A percentile compares a stretch with the other conserved stretches of the same genome.
Conservation (phyloP, 2,797 vertebrate genomes). For the Sparus aurata region DNA sequence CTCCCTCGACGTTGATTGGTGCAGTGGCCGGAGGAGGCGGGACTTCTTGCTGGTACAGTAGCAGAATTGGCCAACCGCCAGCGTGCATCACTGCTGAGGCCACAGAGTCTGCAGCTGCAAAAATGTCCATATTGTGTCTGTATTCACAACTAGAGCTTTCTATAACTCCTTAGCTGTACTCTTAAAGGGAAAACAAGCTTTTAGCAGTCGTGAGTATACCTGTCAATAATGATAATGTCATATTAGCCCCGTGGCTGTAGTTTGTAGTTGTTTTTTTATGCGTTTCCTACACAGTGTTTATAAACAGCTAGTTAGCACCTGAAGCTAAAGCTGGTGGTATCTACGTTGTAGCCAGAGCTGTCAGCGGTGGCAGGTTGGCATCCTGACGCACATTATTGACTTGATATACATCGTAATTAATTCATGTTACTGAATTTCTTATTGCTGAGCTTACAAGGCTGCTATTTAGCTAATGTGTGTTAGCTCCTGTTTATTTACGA, state of each 20-base stretch:
- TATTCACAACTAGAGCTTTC: slow-evolving; percentile 27
- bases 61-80: slow-evolving; percentile 69
- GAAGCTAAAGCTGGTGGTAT: slow-evolving; percentile 64
- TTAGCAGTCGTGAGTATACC: slow-evolving; percentile 62
- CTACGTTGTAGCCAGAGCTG: slow-evolving; percentile 45
- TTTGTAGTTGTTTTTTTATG: slow-evolving; percentile 30
- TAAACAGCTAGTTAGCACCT: slow-evolving; percentile 72
- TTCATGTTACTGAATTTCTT: background rate
- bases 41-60: slow-evolving; percentile 42
- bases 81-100: slow-evolving; percentile 59
- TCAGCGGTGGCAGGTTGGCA: slow-evolving; percentile 29
- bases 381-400: background rate
- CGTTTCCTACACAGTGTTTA: slow-evolving; percentile 44
- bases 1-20: slow-evolving; percentile 54
- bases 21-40: slow-evolving; percentile 49
- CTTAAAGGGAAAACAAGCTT: background rate
- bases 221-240: background rate
- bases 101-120: slow-evolving; percentile 62
- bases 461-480: slow-evolving; percentile 2
- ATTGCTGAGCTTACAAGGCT: background rate
- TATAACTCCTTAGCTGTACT: slow-evolving; percentile 32
- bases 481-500: background rate
- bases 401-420: background rate
- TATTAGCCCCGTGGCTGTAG: background rate
- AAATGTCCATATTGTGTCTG: slow-evolving; percentile 66